Evolutionary conservation across 2,797 vertebrate species (phyloP), one percentile per base, ranked within the genome.

Genomic region (Schizothorax lantsangensis): DNA sequence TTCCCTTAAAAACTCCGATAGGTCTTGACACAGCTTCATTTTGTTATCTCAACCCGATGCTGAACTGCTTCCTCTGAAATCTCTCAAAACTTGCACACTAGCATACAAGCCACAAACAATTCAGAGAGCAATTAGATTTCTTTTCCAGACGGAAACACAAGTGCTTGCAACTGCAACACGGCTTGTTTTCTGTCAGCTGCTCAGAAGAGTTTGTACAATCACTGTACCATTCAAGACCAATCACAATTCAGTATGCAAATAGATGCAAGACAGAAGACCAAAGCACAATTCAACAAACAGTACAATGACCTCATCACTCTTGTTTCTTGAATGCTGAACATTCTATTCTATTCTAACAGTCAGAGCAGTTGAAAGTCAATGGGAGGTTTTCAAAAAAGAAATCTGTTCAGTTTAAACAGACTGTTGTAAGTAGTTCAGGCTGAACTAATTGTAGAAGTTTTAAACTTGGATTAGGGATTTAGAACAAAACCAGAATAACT

Each of bases 181-280:
- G 47, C n/a, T 66, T 66, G n/a, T 47, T 47, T 71, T 72, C 66
- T 40, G 47, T 71, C 30, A 71, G 64, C 45, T 4, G 79, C 43
- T 47, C 79, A n/a, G 64, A 71, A 19, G 66, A 81, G 74, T 77
- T 54, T 52, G 49, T 57, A 38, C 30, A 78, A 38, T 79, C 36
- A 59, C 52, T 59, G 12, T 59, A 79, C 33, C 52, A 59, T 79
- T 79, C 75, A 79, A 59, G 75, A 40, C 33, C 52, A 59, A 26
- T 79, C 52, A 79, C 52, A 79, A 40, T 45, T 72, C 69, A 45
- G 38, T 36, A 59, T 40, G 36, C 52, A 78, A 59, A 78, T 23
- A n/a, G 21, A 78, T 5, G 21, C 33, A 43, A 72, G 38, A 43
- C 23, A 72, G 69, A 57, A 38, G 75, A 57, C 52, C 26, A 57